Evolutionary conservation across 2,113 vertebrate genomes (phyloP).

Genomic region (Antechinus stuartii): DNA sequence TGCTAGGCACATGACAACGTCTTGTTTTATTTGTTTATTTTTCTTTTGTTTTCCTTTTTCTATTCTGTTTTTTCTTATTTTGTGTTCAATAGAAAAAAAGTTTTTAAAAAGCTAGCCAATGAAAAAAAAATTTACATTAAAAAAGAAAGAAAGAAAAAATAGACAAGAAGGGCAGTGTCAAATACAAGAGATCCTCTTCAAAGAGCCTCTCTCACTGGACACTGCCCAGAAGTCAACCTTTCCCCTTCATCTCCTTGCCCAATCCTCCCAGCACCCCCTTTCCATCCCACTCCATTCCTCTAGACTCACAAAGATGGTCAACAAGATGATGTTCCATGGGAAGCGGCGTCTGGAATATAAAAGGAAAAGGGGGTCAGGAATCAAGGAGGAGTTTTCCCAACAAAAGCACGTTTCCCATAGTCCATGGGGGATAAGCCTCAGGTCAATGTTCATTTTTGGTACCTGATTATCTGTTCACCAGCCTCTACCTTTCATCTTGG

Average conservation of each 20-base stretch:
- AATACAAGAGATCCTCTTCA: neutral
- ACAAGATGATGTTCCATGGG: conserved; percentile 94
- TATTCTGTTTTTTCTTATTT: too few species aligned
- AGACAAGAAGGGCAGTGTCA: neutral
- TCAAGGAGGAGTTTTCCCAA: neutral
- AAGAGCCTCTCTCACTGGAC: neutral
- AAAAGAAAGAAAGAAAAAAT: neutral
- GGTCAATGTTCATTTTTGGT: neutral
- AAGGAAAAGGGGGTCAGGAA: neutral
- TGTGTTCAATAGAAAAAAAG: too few species aligned
- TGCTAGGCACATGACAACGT: too few species aligned
- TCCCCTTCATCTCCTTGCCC: neutral
- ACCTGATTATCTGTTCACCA: neutral
- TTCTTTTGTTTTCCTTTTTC: too few species aligned
- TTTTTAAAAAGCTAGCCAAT: too few species aligned
- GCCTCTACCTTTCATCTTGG: neutral
- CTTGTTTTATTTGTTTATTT: too few species aligned
- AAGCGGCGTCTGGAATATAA: conserved; percentile 90
- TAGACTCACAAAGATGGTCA: conserved; percentile 93
- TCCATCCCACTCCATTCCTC: neutral
- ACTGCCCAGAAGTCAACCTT: neutral
- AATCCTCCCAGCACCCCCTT: neutral
- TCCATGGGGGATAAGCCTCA: neutral
- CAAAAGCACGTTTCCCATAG: neutral
- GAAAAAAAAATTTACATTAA: too few species aligned